phyloP scores from a whole-genome alignment of 2,797 vertebrate genomes.

The Cacajao melanocephalus region DNA sequence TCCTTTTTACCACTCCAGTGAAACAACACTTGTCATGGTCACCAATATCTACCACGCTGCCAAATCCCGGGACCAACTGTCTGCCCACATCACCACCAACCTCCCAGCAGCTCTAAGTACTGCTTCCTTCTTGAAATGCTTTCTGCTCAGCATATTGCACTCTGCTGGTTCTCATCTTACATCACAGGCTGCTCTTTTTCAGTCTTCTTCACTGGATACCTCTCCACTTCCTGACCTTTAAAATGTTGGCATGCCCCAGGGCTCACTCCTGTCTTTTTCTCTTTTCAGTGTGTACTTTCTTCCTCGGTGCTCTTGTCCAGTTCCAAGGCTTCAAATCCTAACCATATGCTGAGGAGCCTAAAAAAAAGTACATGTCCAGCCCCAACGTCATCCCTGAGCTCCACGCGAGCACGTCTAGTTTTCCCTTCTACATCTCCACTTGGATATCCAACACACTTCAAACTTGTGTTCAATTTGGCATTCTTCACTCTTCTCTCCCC shows the following conservation, averaged over 20 bases:
- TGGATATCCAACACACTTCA: neutral
- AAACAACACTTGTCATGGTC: neutral
- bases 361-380: neutral
- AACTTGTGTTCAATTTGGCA: neutral
- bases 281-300: neutral
- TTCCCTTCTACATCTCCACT: neutral
- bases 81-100: neutral
- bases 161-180: neutral
- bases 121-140: neutral
- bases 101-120: neutral
- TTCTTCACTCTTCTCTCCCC: neutral
- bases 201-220: neutral
- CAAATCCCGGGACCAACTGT: neutral
- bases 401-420: rapidly evolving
- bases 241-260: neutral
- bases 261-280: neutral
- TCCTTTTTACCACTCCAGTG: neutral
- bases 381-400: neutral
- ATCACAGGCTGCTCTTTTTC: neutral
- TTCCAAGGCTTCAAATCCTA: neutral
- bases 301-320: neutral
- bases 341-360: neutral
- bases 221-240: neutral
- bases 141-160: neutral
- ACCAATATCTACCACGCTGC: neutral